These are phyloP conservation scores for Macropodus opercularis DNA, from an alignment of 2,797 vertebrate species.

Conservation along the genomic window DNA sequence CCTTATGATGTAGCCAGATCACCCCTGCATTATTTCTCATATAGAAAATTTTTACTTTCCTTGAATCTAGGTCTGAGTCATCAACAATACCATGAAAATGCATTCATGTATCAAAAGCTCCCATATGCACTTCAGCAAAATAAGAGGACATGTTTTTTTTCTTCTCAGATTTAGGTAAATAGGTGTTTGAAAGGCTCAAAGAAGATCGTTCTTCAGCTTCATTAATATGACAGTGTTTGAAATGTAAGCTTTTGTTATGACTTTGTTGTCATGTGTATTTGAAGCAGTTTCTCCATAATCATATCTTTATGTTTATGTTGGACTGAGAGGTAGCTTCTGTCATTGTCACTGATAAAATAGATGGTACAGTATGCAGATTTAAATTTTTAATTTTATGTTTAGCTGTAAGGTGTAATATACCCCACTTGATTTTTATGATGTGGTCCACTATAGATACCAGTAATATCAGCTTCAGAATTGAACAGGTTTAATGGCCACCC, in stretches of 20 bases:
- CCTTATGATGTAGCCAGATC: conserved; percentile 46
- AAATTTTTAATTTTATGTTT: conserved; percentile 17
- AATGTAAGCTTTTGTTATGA: conserved; percentile 4
- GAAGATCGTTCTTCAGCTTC: not conserved
- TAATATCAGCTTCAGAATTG: no score
- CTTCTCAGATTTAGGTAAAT: conserved; percentile 17
- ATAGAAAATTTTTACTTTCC: conserved; percentile 61
- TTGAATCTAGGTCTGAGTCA: conserved; percentile 58
- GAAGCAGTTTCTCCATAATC: conserved; percentile 1
- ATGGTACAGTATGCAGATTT: conserved; percentile 44
- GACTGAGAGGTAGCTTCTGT: conserved; percentile 19
- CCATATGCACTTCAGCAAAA: conserved; percentile 14
- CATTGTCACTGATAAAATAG: conserved; percentile 34
- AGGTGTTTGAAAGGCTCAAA: not conserved
- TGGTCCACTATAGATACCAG: no score
- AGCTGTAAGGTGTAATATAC: no score
- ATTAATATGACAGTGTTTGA: conserved; percentile 3
- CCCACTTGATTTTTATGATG: no score
- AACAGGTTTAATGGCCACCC: no score
- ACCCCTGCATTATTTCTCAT: conserved; percentile 50
- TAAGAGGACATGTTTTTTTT: conserved; percentile 17
- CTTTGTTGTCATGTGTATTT: not conserved
- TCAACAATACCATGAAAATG: conserved; percentile 45
- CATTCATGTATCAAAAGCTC: conserved; percentile 46
- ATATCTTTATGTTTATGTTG: not conserved